Evolutionary conservation across 2,888 invertebrate genomes (phyloP).

Genomic region (Crossocerus cetratus): DNA sequence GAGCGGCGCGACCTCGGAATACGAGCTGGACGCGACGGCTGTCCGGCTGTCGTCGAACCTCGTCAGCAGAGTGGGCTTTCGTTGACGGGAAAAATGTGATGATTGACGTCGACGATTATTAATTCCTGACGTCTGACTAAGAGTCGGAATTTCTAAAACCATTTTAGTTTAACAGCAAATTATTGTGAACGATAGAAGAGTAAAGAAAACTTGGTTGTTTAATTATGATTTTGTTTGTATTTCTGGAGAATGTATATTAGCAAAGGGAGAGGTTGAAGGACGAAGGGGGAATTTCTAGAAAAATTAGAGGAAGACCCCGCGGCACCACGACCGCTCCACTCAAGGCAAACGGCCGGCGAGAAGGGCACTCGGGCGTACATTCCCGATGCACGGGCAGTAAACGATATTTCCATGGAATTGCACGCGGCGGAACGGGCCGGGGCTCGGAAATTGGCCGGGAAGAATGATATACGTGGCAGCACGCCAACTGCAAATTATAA

Average conservation of each 20-base stretch:
- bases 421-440: slow-evolving; percentile 2
- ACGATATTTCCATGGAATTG: slow-evolving; percentile 28
- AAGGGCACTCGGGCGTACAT: slow-evolving; percentile 4
- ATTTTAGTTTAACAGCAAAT: too few relatives aligned
- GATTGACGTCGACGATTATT: too few relatives aligned
- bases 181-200: too few relatives aligned
- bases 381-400: slow-evolving; percentile 12
- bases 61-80: too few relatives aligned
- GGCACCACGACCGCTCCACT: not conserved
- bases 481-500: slow-evolving; percentile 23
- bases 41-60: not conserved
- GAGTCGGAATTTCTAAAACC: too few relatives aligned
- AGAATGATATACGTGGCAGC: not conserved
- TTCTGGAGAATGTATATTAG: too few relatives aligned
- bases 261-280: too few relatives aligned
- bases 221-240: too few relatives aligned
- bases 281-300: not conserved
- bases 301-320: slow-evolving; percentile 14
- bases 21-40: not conserved
- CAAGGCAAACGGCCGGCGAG: too few relatives aligned
- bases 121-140: too few relatives aligned
- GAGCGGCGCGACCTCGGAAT: slow-evolving; percentile 37
- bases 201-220: too few relatives aligned
- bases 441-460: slow-evolving; percentile 20
- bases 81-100: not conserved